These are phyloP conservation scores for Poeciliopsis retropinna DNA, from an alignment of 2,113 vertebrate genomes.

Conservation along the genomic window DNA sequence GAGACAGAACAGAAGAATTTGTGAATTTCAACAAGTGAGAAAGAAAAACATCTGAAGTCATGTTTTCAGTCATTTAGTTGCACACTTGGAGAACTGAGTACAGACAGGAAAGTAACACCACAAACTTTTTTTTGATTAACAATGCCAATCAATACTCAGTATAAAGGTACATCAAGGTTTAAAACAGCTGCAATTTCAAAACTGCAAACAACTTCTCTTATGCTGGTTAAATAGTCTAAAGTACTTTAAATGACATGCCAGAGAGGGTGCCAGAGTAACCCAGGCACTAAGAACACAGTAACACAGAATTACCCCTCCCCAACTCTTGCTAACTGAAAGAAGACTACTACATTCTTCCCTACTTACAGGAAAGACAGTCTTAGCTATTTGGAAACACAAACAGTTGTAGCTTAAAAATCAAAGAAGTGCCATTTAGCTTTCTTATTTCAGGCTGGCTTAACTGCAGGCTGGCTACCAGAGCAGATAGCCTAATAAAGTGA, in stretches of 20 bases:
- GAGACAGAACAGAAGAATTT: background rate
- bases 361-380: background rate
- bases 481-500: too few species aligned
- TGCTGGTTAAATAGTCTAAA: background rate
- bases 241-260: background rate
- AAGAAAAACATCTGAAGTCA: background rate
- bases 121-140: too few species aligned
- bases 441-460: background rate
- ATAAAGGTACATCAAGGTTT: too few species aligned
- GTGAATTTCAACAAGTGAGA: constrained; percentile 16
- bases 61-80: too few species aligned
- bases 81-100: too few species aligned
- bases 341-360: background rate
- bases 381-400: background rate
- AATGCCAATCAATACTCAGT: too few species aligned
- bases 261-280: background rate
- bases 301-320: background rate
- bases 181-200: background rate
- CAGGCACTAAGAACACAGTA: background rate
- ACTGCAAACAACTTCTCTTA: background rate
- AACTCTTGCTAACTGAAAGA: background rate
- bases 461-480: background rate
- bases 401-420: background rate
- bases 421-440: background rate
- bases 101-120: too few species aligned